Evolutionary conservation across 2,888 invertebrate species (phyloP).

Genomic region (Hymenopus coronatus): DNA sequence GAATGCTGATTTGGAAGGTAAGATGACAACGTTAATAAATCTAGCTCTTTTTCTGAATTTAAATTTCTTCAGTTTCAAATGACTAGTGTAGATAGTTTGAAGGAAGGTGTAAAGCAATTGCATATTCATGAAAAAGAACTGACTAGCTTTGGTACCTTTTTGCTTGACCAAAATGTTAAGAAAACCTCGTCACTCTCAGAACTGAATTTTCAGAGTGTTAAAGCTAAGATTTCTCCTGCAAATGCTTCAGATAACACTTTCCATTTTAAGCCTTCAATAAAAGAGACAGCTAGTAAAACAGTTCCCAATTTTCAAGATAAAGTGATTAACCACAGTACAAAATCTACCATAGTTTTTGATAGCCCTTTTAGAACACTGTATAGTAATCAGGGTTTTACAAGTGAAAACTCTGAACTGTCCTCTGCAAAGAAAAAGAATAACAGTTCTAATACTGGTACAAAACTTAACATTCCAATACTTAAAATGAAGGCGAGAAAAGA

Average conservation of each 20-base stretch:
- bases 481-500: conserved; percentile 27
- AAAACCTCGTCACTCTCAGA: background rate
- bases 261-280: background rate
- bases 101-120: background rate
- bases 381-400: background rate
- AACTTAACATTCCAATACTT: conserved; percentile 33
- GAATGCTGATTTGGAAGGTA: conserved; percentile 50
- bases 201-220: background rate
- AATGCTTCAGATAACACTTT: background rate
- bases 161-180: background rate
- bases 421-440: background rate
- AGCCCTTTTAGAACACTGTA: background rate
- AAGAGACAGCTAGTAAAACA: background rate
- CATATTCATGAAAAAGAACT: background rate
- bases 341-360: background rate
- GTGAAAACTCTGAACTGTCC: background rate
- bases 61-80: background rate
- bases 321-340: background rate
- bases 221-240: background rate
- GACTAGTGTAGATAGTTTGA: background rate
- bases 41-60: background rate
- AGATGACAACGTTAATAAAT: conserved; percentile 43
- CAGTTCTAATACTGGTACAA: background rate
- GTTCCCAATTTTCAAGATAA: background rate
- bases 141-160: background rate